Evolutionary conservation across 2,113 vertebrate species (phyloP).

Genomic region (Mus musculus): DNA sequence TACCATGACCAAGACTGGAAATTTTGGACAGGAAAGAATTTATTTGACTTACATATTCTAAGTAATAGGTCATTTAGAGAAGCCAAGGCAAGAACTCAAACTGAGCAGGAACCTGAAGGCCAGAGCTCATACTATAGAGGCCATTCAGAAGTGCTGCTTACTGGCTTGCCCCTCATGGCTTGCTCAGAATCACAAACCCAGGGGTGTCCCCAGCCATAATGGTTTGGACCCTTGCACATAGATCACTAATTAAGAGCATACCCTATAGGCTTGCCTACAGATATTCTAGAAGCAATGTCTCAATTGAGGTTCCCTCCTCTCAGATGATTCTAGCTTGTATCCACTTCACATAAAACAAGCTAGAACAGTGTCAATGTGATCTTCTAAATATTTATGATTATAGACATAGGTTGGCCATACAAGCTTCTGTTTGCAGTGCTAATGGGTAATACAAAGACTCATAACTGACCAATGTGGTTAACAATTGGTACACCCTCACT

Average conservation of each 20-base stretch:
- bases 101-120: not conserved
- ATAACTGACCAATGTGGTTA: not conserved
- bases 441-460: not conserved
- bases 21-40: not conserved
- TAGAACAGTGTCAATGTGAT: not conserved
- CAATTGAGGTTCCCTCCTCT: not conserved
- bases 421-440: not conserved
- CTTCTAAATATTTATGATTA: not conserved
- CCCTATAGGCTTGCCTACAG: not conserved
- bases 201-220: not conserved
- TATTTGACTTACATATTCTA: not conserved
- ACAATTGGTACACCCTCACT: not conserved
- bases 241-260: not conserved
- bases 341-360: not conserved
- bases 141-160: not conserved
- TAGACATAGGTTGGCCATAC: not conserved
- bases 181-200: not conserved
- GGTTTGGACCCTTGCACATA: not conserved
- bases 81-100: not conserved
- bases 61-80: not conserved
- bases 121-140: not conserved
- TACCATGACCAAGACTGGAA: not conserved
- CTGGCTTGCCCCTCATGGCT: not conserved
- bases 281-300: not conserved
- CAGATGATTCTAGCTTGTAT: not conserved